A percentile compares a stretch with the other conserved stretches of the same genome.
These are phyloP conservation scores for Beaufortia kweichowensis DNA, from an alignment of 2,113 vertebrate genomes.

Conservation along the genomic window DNA sequence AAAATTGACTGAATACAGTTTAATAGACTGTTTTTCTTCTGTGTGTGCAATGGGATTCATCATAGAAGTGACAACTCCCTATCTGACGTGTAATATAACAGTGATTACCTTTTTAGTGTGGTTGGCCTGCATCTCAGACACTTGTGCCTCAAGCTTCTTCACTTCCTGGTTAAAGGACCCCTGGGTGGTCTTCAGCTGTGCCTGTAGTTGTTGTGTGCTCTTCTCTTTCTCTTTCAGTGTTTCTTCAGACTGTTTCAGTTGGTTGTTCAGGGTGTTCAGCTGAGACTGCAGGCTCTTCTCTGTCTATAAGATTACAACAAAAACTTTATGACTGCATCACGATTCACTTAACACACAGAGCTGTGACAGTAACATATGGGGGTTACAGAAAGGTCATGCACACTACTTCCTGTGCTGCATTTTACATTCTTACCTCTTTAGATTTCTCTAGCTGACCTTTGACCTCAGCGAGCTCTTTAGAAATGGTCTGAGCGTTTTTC, in stretches of 20 bases:
- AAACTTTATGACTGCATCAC: constrained; percentile 9
- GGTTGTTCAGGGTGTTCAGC: constrained; percentile 72
- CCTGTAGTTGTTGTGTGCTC: constrained; percentile 76
- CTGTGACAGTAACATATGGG: neutral
- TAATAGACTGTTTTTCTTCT: no score
- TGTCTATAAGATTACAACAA: constrained; percentile 70
- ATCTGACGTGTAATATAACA: neutral
- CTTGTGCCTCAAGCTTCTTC: constrained; percentile 77
- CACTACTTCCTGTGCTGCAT: neutral
- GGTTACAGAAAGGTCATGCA: neutral
- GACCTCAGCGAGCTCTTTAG: constrained; percentile 80
- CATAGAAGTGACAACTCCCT: no score
- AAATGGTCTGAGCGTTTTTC: constrained; percentile 73
- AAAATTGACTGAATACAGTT: no score
- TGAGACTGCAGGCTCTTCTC: constrained; percentile 80
- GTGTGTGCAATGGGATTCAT: no score
- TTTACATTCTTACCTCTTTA: constrained; percentile 75
- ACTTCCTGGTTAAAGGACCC: constrained; percentile 80
- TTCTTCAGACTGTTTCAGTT: constrained; percentile 76
- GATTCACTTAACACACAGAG: neutral
- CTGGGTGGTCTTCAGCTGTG: constrained; percentile 78
- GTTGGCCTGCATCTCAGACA: constrained; percentile 76
- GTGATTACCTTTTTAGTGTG: constrained; percentile 61
- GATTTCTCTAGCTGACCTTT: constrained; percentile 82
- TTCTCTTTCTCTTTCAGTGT: constrained; percentile 83